A percentile compares a stretch with the other conserved stretches of the same genome.
These are phyloP conservation scores for Macroglossus sobrinus DNA, from an alignment of 2,113 vertebrate genomes.

Conservation along the genomic window DNA sequence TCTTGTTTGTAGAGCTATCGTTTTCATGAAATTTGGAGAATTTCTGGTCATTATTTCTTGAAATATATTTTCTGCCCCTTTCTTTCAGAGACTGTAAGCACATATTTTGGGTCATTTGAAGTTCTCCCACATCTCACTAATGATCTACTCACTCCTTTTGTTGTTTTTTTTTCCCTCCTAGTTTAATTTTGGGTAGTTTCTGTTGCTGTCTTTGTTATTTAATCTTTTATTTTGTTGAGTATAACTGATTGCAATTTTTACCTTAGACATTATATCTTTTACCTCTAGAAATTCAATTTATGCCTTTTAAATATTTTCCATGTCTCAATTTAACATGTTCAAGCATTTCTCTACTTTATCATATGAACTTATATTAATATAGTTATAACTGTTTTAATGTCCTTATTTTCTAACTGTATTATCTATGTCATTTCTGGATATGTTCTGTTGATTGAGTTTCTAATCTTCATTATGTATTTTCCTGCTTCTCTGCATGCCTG, in stretches of 20 bases:
- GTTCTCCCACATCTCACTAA: not conserved
- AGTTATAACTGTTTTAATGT: not conserved
- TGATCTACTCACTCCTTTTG: not conserved
- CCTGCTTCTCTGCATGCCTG: not conserved
- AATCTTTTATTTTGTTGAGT: not conserved
- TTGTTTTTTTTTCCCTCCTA: not conserved
- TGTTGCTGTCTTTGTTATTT: not conserved
- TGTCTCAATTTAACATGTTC: not conserved
- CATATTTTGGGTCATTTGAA: not conserved
- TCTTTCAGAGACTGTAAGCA: not conserved
- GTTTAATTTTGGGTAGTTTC: not conserved
- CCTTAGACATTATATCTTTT: not conserved
- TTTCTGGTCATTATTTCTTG: not conserved
- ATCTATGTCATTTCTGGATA: not conserved
- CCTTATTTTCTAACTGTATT: not conserved
- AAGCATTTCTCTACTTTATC: not conserved
- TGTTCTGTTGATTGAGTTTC: not conserved
- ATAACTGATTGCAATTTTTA: not conserved
- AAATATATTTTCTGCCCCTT: not conserved
- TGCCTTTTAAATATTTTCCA: not conserved
- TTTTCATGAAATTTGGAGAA: not conserved
- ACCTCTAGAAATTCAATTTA: not conserved
- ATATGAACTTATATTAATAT: not conserved
- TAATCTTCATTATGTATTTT: not conserved
- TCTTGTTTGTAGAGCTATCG: conserved; percentile 4